Conservation (phyloP, 2,888 invertebrate genomes). For the Polyommatus iphigenia region DNA sequence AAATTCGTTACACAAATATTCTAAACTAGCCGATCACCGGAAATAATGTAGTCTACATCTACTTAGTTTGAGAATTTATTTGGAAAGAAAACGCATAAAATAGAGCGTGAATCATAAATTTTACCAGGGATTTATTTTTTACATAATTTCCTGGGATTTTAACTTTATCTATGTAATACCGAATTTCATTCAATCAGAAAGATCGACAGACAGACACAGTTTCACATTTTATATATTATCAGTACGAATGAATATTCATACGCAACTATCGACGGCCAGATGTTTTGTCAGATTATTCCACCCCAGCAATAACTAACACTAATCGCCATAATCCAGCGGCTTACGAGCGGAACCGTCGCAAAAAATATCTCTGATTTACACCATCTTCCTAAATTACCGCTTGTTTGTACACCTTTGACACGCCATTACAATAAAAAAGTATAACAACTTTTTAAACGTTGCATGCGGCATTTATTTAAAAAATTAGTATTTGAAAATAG, state of each 20-base stretch:
- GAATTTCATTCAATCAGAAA: no score
- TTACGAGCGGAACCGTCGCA: constrained; percentile 25
- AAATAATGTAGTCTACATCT: no score
- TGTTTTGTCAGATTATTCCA: constrained; percentile 44
- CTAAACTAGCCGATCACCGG: no score
- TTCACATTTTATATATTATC: no score
- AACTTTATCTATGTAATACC: no score
- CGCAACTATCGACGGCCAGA: constrained; percentile 39
- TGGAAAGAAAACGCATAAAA: no score
- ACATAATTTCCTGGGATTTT: no score
- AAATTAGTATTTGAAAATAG: neutral
- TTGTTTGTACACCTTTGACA: constrained; percentile 37
- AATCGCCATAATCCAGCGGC: constrained; percentile 41
- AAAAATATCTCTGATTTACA: constrained; percentile 31
- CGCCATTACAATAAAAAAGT: neutral
- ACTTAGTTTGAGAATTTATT: no score
- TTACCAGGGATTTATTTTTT: no score
- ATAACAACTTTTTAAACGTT: neutral
- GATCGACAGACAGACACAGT: no score
- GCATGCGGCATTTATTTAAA: neutral
- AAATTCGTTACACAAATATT: no score
- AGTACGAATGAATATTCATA: neutral
- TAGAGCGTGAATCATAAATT: no score
- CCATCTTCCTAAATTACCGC: constrained; percentile 35
- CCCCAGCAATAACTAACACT: constrained; percentile 43